Evolutionary conservation across 1,140 invertebrate species (phyloP), one percentile per base, ranked within the genome.

Genomic region (Physella acuta): DNA sequence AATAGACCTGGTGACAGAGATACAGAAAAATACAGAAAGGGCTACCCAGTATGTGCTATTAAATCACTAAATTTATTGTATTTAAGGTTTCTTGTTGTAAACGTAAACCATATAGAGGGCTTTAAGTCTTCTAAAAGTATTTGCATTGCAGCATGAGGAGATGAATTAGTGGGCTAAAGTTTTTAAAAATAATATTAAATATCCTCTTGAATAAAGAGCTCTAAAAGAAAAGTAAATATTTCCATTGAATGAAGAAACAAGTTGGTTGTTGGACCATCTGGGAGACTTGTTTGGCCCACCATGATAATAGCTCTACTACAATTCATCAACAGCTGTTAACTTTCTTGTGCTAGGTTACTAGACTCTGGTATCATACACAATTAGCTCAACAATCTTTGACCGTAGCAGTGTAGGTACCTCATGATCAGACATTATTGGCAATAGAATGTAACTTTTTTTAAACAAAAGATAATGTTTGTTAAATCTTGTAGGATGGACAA

Each of bases 11-110:
- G 71, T 67, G 70, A 72, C 20, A 68, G 64, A 66, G 77, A 78
- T 63, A 69, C 70, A 44, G 71, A 78, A 37, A 37, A 69, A 30
- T 78, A 78, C 65, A 73, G 77, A 72, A 59, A 69, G 2, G 72
- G 71, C 51, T 78, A 78, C 37, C 77, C 77, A 34, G 77, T 76
- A 71, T 71, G 73, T 62, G 30, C 17, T 24, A 28, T 30, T 44
- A 49, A n/a, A n/a, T n/a, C n/a, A n/a, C n/a, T 60, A 14, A 30
- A 20, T 14, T 11, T 60, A 8, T 60, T 60, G 4, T 60, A 30
- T 31, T 31, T 31, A 31, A 60, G 11, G 16, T 60, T 60, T 33
- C 11, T 60, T 60, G n/a, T n/a, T n/a, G n/a, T n/a, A n/a, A n/a
- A n/a, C n/a, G n/a, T n/a, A n/a, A n/a, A n/a, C n/a, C n/a, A n/a